Evolutionary conservation across 2,113 vertebrate genomes (phyloP).

Genomic region (Xiphophorus maculatus): DNA sequence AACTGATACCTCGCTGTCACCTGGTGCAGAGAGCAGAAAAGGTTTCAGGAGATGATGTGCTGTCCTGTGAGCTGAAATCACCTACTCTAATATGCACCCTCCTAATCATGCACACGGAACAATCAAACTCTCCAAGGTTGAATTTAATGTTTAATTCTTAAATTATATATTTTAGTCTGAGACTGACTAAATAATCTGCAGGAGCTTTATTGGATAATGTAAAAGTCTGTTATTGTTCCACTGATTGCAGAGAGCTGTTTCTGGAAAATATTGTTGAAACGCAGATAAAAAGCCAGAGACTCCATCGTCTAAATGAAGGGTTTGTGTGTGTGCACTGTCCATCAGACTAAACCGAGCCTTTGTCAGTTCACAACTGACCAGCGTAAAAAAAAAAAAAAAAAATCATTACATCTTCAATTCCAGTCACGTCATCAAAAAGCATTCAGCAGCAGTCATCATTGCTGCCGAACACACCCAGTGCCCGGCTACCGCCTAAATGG

Average conservation of each 20-base stretch:
- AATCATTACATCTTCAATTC: conserved; percentile 58
- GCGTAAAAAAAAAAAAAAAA: conserved; percentile 19
- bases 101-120: conserved; percentile 43
- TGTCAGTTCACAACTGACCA: conserved; percentile 52
- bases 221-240: neutral
- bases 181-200: neutral
- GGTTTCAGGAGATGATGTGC: conserved; percentile 67
- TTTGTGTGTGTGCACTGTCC: conserved; percentile 24
- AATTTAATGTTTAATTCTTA: conserved; percentile 24
- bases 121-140: conserved; percentile 30
- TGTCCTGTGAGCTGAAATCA: conserved; percentile 53
- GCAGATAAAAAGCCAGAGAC: conserved; percentile 10
- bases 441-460: conserved; percentile 39
- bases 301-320: conserved; percentile 18
- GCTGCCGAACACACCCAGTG: conserved; percentile 15
- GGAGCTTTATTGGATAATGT: too few species aligned
- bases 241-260: neutral
- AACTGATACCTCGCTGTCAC: conserved; percentile 81
- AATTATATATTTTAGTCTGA: neutral
- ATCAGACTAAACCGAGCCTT: conserved; percentile 59
- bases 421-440: conserved; percentile 53
- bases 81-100: conserved; percentile 57
- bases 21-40: conserved; percentile 79
- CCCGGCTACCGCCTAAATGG: conserved; percentile 28
- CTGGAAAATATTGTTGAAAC: conserved; percentile 4